Evolutionary conservation across 2,113 vertebrate genomes (phyloP).

Genomic region (Apteryx mantelli): DNA sequence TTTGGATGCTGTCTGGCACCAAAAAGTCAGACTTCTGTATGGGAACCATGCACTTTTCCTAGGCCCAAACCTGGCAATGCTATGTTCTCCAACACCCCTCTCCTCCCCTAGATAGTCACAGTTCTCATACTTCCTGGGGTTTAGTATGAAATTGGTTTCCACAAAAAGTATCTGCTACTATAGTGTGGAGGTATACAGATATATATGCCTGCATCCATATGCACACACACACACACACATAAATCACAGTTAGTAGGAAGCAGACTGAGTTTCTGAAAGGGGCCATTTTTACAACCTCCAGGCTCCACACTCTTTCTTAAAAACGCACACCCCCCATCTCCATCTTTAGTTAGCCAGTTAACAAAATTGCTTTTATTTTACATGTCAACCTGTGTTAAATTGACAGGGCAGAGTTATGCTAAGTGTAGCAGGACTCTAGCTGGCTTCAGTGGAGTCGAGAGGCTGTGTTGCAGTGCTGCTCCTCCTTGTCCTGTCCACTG

Average conservation of each 20-base stretch:
- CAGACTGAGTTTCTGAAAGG: background rate
- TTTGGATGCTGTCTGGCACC: background rate
- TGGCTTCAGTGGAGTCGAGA: background rate
- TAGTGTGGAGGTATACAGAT: background rate
- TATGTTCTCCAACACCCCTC: background rate
- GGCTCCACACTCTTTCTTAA: rapidly evolving
- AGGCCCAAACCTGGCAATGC: rapidly evolving
- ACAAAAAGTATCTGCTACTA: background rate
- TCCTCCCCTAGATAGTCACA: rapidly evolving
- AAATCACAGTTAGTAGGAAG: background rate
- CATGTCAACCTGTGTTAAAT: rapidly evolving
- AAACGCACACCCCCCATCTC: background rate
- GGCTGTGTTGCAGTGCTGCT: rapidly evolving
- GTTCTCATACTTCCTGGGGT: rapidly evolving
- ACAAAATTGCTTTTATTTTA: background rate
- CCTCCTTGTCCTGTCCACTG: rapidly evolving
- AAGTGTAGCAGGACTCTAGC: too few relatives aligned
- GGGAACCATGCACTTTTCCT: rapidly evolving
- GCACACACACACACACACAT: rapidly evolving
- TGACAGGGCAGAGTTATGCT: background rate
- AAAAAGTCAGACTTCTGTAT: rapidly evolving
- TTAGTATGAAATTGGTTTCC: background rate
- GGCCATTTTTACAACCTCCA: background rate
- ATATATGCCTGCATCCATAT: background rate
- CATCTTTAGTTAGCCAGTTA: background rate